A percentile compares a stretch with the other conserved stretches of the same genome.
Conservation (phyloP, 2,888 invertebrate species). For the Rhagophthalmus giganteus region DNA sequence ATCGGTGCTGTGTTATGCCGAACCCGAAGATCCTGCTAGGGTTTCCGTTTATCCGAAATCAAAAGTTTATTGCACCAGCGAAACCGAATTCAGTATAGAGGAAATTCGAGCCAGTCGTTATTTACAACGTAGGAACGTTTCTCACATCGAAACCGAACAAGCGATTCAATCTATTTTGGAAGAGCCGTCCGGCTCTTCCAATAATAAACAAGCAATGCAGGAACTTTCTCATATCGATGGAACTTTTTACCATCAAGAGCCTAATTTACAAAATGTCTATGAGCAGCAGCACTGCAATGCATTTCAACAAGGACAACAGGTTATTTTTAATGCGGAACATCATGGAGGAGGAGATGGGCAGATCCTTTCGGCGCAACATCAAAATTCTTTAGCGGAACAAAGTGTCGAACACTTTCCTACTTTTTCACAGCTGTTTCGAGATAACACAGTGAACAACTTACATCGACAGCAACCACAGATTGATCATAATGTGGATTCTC, state of each 20-base stretch:
- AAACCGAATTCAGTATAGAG: constrained; percentile 76
- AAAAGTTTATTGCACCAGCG: constrained; percentile 63
- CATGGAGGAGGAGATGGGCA: too few relatives aligned
- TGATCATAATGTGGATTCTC: too few relatives aligned
- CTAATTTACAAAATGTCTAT: constrained; percentile 7
- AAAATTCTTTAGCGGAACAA: too few relatives aligned
- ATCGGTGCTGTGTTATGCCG: constrained; percentile 64
- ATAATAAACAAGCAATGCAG: constrained; percentile 12
- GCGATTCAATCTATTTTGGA: constrained; percentile 37
- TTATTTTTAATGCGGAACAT: too few relatives aligned
- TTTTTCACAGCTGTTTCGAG: constrained; percentile 8
- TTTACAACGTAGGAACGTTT: constrained; percentile 40
- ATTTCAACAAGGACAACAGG: constrained; percentile 17
- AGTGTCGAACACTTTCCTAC: constrained; percentile 9
- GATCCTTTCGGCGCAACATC: too few relatives aligned
- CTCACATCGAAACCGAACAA: constrained; percentile 36
- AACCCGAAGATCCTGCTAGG: constrained; percentile 64
- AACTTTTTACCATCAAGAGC: constrained; percentile 7
- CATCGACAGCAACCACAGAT: too few relatives aligned
- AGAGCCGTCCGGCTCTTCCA: constrained; percentile 8
- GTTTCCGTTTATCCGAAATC: constrained; percentile 71
- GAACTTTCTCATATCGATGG: constrained; percentile 7
- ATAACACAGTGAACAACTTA: too few relatives aligned
- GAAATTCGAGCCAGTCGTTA: constrained; percentile 70
- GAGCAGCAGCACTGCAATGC: constrained; percentile 3